Evolutionary conservation across 2,113 vertebrate genomes (phyloP).

Genomic region (Xerus inauris): DNA sequence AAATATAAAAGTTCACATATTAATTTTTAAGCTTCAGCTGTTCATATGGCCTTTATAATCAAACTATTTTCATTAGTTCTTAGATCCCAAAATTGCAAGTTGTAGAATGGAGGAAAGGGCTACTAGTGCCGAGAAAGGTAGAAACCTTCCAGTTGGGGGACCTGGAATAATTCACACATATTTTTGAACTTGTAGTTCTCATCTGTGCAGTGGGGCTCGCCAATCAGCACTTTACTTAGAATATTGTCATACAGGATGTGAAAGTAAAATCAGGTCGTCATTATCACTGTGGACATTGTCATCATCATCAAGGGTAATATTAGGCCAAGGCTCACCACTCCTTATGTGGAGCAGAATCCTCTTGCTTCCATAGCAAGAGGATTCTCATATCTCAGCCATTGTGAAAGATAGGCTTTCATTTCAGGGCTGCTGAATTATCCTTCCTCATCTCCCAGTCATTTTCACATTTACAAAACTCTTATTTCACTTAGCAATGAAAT

Average conservation of each 20-base stretch:
- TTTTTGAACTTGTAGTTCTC: not conserved
- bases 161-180: not conserved
- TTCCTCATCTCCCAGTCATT: constrained; percentile 70
- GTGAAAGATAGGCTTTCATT: constrained; percentile 42
- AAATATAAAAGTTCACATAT: not conserved
- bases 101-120: not conserved
- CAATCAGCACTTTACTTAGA: not conserved
- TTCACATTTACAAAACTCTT: constrained; percentile 82
- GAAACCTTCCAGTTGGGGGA: no score
- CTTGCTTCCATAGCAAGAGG: not conserved
- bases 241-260: not conserved
- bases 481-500: constrained; percentile 81
- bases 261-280: not conserved
- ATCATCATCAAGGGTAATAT: fast-evolving
- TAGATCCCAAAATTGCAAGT: not conserved
- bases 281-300: not conserved
- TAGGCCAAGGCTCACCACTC: not conserved
- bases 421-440: constrained; percentile 77
- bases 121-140: no score
- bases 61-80: not conserved
- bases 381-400: not conserved
- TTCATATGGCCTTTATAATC: not conserved
- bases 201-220: not conserved
- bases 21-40: not conserved
- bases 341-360: no score